Base-by-base conservation (phyloP, 1,140 invertebrate genomes). In the Idris sp. region DNA sequence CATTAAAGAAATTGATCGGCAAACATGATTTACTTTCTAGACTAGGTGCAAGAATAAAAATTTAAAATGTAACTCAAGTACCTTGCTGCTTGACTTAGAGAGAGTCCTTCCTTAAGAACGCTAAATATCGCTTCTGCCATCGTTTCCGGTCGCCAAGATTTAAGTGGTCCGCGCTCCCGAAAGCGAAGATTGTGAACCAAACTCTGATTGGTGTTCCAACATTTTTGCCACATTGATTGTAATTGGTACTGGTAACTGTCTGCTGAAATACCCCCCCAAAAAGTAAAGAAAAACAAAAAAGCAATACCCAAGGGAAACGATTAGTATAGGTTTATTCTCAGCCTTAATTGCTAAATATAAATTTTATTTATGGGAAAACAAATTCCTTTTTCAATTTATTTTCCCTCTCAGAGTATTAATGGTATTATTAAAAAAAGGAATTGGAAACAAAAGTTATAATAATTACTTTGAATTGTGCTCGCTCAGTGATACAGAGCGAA, bases 121-220 rank as follows among this genome's bases (percentile, higher is more conserved):
- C 94, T 95, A 86, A 96, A 95, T 76, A 97, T 96, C 64, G 95
- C 95, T 81, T 96, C 95, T 53, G 95, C 95, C 95, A 97, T 97
- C 51, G 95, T 96, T 86, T 97, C 95, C 1, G 95, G 95, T 26
- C 95, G 88, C 95, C 95, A 97, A 14, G 95, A 96, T 85, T 97
- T 97, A 51, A 96, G 88, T 0, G 95, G 95, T 2, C 95, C 95
- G 33, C 95, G 91, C 84, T 97, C 95, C n/a, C 95, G 91, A 89
- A 96, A 96, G 43, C 95, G 90, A 77, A 96, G 88, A 82, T 96
- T 95, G 86, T 96, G 95, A 22, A 96, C 93, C 74, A 96, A 88
- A 71, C 92, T 93, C 84, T 95, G 94, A 86, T 95, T 95, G 46
- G 93, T 96, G 83, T 93, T 96, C 95, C 95, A 97, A 86, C 95